A percentile compares a stretch with the other conserved stretches of the same genome.
Conservation (phyloP, 2,888 invertebrate genomes). For the Nephrocerus scutellatus region DNA sequence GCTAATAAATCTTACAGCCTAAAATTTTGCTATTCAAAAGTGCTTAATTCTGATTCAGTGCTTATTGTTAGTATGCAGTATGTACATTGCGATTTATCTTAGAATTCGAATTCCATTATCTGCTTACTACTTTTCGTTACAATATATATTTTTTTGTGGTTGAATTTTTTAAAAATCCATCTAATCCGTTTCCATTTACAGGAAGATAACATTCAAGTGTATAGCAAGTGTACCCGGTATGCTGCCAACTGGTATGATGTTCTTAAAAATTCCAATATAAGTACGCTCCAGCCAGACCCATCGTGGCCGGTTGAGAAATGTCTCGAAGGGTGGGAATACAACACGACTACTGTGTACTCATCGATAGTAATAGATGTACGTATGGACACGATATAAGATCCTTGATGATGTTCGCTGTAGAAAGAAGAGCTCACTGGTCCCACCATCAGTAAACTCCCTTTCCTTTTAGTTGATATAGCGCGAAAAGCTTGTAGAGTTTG, state of each 20-base stretch:
- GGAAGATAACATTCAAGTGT: conserved; percentile 48
- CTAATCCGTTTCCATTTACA: conserved; percentile 15
- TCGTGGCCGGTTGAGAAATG: conserved; percentile 64
- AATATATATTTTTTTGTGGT: too few relatives aligned
- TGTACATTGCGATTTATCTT: too few relatives aligned
- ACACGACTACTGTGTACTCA: conserved; percentile 61
- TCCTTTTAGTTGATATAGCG: too few relatives aligned
- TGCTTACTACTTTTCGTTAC: too few relatives aligned
- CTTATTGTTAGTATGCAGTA: too few relatives aligned
- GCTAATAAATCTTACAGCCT: too few relatives aligned
- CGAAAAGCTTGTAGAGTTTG: too few relatives aligned
- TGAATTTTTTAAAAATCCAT: background rate
- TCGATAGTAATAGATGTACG: conserved; percentile 80
- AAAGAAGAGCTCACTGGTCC: too few relatives aligned
- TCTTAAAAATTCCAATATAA: conserved; percentile 38
- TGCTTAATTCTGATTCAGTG: too few relatives aligned
- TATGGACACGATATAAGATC: conserved; percentile 15
- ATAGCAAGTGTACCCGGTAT: conserved; percentile 66
- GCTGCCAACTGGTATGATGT: conserved; percentile 63
- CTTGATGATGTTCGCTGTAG: conserved; percentile 7
- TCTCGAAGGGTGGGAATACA: conserved; percentile 72
- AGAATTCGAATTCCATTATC: too few relatives aligned
- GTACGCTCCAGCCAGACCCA: conserved; percentile 47
- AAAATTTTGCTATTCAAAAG: too few relatives aligned
- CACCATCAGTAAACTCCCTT: too few relatives aligned